Percentiles rank a stretch among this genome's conserved stretches.
Conservation (phyloP, 2,888 invertebrate species). For the Napeogenes sylphis region DNA sequence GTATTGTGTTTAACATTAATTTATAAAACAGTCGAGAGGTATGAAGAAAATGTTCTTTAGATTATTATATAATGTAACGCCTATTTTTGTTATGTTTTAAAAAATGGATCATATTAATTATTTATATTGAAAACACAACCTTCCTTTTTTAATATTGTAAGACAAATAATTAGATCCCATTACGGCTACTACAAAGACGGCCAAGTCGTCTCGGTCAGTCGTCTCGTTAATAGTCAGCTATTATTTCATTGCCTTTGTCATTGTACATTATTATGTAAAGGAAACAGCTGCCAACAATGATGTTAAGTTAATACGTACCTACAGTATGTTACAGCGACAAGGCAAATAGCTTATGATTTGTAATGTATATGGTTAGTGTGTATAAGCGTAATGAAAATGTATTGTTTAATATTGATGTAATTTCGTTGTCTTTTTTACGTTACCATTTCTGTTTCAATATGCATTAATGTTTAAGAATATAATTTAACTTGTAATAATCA, state of each 20-base stretch:
- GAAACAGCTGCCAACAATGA: slow-evolving; percentile 10
- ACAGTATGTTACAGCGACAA: background rate
- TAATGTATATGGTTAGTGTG: background rate
- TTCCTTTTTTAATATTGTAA: too few relatives aligned
- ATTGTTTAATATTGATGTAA: background rate
- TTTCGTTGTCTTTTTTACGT: background rate
- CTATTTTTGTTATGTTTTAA: too few relatives aligned
- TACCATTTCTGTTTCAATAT: slow-evolving; percentile 17
- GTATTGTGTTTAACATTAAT: background rate
- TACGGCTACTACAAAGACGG: too few relatives aligned
- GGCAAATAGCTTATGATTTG: background rate
- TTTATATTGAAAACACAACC: too few relatives aligned
- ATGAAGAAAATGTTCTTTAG: background rate
- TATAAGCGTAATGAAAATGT: background rate
- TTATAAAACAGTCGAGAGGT: background rate
- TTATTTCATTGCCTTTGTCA: slow-evolving; percentile 9
- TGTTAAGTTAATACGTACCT: background rate
- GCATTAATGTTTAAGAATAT: too few relatives aligned
- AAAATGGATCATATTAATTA: too few relatives aligned
- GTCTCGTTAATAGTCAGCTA: slow-evolving; percentile 9
- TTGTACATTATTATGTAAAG: slow-evolving; percentile 5
- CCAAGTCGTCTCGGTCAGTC: too few relatives aligned
- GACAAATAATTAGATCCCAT: background rate
- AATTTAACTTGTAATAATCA: too few relatives aligned
- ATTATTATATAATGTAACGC: too few relatives aligned